These are phyloP conservation scores for Toxotes jaculatrix DNA, from an alignment of 2,113 vertebrate species.

Conservation along the genomic window DNA sequence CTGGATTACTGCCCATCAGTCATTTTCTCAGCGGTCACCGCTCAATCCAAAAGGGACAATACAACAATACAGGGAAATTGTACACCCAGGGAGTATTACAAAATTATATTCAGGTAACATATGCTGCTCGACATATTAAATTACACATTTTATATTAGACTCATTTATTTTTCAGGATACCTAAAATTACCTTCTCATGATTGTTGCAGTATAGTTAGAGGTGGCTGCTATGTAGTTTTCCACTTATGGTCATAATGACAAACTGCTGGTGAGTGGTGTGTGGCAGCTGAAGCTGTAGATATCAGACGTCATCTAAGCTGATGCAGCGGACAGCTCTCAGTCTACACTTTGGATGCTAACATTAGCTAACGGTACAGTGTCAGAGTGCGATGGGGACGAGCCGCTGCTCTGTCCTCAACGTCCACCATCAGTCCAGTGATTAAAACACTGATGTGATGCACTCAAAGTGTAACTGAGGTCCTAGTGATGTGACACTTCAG, in stretches of 20 bases:
- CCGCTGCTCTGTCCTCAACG: background rate
- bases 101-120: background rate
- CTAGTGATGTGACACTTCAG: too few relatives aligned
- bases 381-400: too few relatives aligned
- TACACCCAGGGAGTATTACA: background rate
- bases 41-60: background rate
- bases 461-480: background rate
- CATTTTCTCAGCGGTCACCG: background rate
- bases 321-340: too few relatives aligned
- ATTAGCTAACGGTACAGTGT: too few relatives aligned
- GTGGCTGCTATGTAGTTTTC: background rate
- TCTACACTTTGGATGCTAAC: background rate
- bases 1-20: background rate
- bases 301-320: too few relatives aligned
- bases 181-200: background rate
- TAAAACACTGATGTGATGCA: background rate
- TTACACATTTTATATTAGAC: too few relatives aligned
- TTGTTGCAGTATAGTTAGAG: background rate
- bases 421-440: background rate
- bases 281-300: too few relatives aligned
- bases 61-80: background rate
- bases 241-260: background rate
- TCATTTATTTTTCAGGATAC: background rate
- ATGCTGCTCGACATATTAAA: too few relatives aligned
- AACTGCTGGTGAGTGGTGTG: background rate